Conservation (phyloP, 2,888 invertebrate genomes). For the Stenoptilia bipunctidactyla region DNA sequence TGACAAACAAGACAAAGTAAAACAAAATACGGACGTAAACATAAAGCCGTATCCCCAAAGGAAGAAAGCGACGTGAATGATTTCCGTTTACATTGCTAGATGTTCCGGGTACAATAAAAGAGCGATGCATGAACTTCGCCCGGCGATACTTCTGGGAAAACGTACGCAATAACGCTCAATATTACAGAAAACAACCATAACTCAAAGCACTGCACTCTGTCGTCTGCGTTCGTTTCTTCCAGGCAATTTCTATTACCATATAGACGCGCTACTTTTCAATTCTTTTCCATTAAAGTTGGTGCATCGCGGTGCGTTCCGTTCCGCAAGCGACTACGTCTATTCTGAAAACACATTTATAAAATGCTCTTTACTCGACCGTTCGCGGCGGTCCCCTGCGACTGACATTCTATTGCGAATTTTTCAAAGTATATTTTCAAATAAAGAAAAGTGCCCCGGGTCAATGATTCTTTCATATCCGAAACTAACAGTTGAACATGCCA, state of each 20-base stretch:
- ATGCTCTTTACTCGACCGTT: conserved; percentile 58
- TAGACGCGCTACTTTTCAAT: conserved; percentile 71
- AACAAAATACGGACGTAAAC: no score
- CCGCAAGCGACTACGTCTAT: conserved; percentile 36
- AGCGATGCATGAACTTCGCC: conserved; percentile 22
- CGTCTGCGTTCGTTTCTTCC: conserved; percentile 67
- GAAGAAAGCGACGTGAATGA: conserved; percentile 35
- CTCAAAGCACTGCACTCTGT: conserved; percentile 62
- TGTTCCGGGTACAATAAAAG: conserved; percentile 44
- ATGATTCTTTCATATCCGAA: conserved; percentile 37
- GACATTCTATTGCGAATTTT: conserved; percentile 59
- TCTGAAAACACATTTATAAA: conserved; percentile 68
- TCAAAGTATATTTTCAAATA: conserved; percentile 53
- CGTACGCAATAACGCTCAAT: conserved; percentile 64
- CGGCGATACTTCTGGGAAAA: conserved; percentile 32
- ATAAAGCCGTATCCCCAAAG: conserved; percentile 24
- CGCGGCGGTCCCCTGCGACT: conserved; percentile 52
- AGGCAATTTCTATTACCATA: conserved; percentile 71
- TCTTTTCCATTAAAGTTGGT: conserved; percentile 71
- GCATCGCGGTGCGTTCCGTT: conserved; percentile 60
- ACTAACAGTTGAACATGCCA: no score
- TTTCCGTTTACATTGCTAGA: conserved; percentile 41
- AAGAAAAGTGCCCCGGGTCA: conserved; percentile 45
- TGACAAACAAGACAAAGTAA: no score
- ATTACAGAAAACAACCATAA: conserved; percentile 66